Evolutionary conservation across 2,888 invertebrate species (phyloP), one percentile per base, ranked within the genome.

Genomic region (Patella ulyssiponensis): DNA sequence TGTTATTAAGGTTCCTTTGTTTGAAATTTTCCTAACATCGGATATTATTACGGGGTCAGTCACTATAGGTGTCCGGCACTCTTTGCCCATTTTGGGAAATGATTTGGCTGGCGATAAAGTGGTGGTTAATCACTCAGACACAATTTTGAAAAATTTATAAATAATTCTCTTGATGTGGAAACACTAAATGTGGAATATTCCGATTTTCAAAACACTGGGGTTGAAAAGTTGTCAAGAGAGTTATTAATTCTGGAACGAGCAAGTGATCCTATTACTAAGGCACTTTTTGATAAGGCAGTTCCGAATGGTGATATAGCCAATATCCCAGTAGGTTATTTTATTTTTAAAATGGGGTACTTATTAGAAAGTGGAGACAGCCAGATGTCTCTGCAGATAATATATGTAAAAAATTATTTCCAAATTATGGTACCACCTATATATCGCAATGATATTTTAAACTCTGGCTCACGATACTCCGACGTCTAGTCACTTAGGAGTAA

Each of bases 11-110:
- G 83, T 83, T 9, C 80, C 76, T 71, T 75, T 80, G 27, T 76
- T 80, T 79, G 27, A 52, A 54, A 56, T 82, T n/a, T 23, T 77
- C 74, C 44, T 78, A 54, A 17, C 33, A 1, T 80, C 78, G 69
- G 79, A 80, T 20, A 75, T 80, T 53, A 73, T 79, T 33, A 71
- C 77, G 71, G 79, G 80, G n/a, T 71, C 73, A 17, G 78, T 81
- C 69, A 33, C 71, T 74, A 74, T 83, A 27, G 81, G 79, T 73
- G 53, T 80, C 58, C 70, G 76, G 71, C 77, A 75, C 69, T 64
- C 51, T 20, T 54, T 79, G 72, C 81, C 81, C 14, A 74, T 83
- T 54, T 73, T 79, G 74, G 80, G 79, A 52, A 83, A 79, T 77
- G 79, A 80, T 70, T 74, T 80, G 20, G 79, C 79, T 51, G 78